Evolutionary conservation across 2,797 vertebrate genomes (phyloP), one percentile per base, ranked within the genome.

Genomic region (Ctenochaetus hawaiiensis): DNA sequence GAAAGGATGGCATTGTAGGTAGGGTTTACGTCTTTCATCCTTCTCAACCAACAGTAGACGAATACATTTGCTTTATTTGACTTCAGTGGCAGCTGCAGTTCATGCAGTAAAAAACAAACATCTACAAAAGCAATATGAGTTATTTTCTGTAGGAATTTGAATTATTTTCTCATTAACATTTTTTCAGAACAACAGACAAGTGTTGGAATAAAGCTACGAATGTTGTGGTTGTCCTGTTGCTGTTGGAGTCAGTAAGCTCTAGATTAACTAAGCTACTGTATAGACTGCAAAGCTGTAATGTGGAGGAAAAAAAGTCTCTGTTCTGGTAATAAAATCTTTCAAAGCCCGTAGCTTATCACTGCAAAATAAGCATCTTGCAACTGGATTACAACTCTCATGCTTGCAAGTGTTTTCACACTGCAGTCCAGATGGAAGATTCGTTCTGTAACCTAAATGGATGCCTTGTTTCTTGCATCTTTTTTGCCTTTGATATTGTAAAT

Each of bases 311-410:
- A 90, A 84, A 80, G 77, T 83, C 74, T 87, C 77, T 80, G 83
- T 88, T 89, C 81, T 93, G 86, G 79, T 83, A 75, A 89, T 91
- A 75, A 91, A 91, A 72, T 92, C 89, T 91, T 90, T 90, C 84
- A 92, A 93, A 94, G 84, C 91, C 91, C 13, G 67, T 17, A 91
- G 90, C 88, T 94, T 94, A 93, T 92, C 90, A 84, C 78, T 86
- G 90, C 90, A 90, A 88, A 93, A 92, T 89, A 90, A 93, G 88
- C 92, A 93, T 93, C 90, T 92, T 93, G 89, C 90, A 89, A 91
- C 90, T 92, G 89, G 92, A 93, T 93, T 94, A 92, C 87, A 82
- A 86, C 85, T 89, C 90, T 86, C 69, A 80, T 81, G 86, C 89
- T 83, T 64, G 83, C 82, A 82, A 88, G 91, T 80, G 84, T 89